These are phyloP conservation scores for Rhyzopertha dominica DNA, from an alignment of 1,140 invertebrate species.

Conservation along the genomic window DNA sequence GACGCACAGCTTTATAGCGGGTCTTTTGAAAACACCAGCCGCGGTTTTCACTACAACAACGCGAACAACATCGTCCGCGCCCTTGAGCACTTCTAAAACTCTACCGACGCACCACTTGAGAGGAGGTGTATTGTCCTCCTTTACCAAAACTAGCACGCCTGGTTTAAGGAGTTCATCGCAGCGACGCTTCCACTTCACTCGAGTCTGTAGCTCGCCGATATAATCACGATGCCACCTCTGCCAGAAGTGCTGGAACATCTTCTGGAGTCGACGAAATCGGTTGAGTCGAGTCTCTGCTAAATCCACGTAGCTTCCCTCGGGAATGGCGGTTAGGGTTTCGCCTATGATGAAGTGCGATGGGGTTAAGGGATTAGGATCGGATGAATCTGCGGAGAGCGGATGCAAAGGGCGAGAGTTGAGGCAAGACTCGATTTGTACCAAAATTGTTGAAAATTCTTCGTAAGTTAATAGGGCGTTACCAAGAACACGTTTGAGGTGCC, in stretches of 20 bases:
- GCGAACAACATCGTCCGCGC: constrained; percentile 22
- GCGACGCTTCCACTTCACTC: constrained; percentile 26
- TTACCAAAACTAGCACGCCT: constrained; percentile 28
- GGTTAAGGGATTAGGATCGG: constrained; percentile 13
- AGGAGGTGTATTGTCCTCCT: constrained; percentile 27
- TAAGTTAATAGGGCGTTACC: not conserved
- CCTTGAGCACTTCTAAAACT: constrained; percentile 36
- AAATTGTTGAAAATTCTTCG: constrained; percentile 8
- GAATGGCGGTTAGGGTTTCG: constrained; percentile 17
- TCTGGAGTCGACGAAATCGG: constrained; percentile 27
- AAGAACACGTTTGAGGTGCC: constrained; percentile 29
- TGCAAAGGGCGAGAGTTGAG: not conserved
- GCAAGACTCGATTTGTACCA: not conserved
- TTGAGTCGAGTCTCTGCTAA: constrained; percentile 18
- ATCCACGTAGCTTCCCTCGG: constrained; percentile 14
- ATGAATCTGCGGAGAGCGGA: not conserved
- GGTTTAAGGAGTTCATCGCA: not conserved
- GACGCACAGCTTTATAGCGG: constrained; percentile 10
- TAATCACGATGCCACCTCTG: constrained; percentile 29
- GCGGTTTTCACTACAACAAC: constrained; percentile 18
- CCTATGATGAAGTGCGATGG: constrained; percentile 38
- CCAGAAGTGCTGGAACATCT: constrained; percentile 33
- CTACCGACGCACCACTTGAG: constrained; percentile 37
- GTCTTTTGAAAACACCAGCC: constrained; percentile 9
- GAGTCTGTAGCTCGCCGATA: constrained; percentile 24